A percentile compares a stretch with the other conserved stretches of the same genome.
phyloP scores from a whole-genome alignment of 1,140 invertebrate genomes.

The Bacillus rossius region DNA sequence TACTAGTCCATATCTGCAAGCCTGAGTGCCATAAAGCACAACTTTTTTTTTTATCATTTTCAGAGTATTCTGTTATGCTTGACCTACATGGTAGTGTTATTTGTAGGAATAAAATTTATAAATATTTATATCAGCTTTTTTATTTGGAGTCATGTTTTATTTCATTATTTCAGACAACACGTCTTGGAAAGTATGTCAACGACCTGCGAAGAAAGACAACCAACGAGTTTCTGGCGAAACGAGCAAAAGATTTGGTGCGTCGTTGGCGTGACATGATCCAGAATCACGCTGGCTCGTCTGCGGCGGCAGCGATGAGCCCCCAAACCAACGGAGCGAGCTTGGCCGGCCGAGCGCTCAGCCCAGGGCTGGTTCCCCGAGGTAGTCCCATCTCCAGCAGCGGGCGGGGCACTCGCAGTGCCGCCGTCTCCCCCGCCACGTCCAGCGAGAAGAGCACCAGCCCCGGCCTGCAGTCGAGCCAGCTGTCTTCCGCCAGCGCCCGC shows the following conservation, averaged over 20 bases:
- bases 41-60: no score
- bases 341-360: constrained; percentile 2
- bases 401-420: constrained; percentile 17
- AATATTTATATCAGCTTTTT: no score
- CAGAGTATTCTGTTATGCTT: no score
- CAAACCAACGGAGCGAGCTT: constrained; percentile 10
- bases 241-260: constrained; percentile 86
- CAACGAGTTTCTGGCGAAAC: constrained; percentile 74
- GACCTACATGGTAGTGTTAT: no score
- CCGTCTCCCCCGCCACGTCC: constrained; percentile 25
- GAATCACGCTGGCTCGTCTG: constrained; percentile 35
- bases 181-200: constrained; percentile 92
- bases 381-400: constrained; percentile 13
- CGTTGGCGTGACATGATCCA: constrained; percentile 80
- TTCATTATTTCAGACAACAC: constrained; percentile 54
- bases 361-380: constrained; percentile 7
- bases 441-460: constrained; percentile 21
- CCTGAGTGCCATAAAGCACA: no score
- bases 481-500: constrained; percentile 8
- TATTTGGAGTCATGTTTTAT: no score
- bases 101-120: no score
- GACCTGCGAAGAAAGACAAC: constrained; percentile 79
- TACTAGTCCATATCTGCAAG: no score
- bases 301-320: not conserved
- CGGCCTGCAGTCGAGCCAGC: not conserved